Percentiles rank a stretch among this genome's conserved stretches.
Conservation (phyloP, 2,797 vertebrate genomes). For the Carcharodon carcharias region DNA sequence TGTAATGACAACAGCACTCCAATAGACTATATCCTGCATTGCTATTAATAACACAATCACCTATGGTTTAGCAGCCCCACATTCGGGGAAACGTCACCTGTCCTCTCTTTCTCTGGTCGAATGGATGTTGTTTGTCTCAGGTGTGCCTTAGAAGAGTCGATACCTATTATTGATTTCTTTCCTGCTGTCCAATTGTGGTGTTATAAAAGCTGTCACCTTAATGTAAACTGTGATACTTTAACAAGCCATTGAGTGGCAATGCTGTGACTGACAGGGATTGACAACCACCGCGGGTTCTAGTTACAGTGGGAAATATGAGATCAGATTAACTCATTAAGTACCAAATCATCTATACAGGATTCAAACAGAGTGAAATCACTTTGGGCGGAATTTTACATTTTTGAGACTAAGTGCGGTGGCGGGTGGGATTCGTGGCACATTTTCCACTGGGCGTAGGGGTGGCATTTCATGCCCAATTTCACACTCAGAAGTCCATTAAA, state of each 20-base stretch:
- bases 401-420: no score
- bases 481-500: no score
- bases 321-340: slow-evolving; percentile 21
- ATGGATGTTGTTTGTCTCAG: not conserved
- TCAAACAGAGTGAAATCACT: not conserved
- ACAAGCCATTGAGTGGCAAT: not conserved
- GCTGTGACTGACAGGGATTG: not conserved
- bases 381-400: no score
- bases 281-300: not conserved
- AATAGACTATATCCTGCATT: not conserved
- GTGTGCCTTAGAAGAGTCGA: not conserved
- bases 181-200: not conserved
- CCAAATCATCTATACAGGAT: not conserved
- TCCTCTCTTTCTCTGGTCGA: not conserved
- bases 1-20: not conserved
- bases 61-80: not conserved
- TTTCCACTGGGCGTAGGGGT: no score
- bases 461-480: no score
- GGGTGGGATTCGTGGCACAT: no score
- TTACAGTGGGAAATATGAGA: not conserved
- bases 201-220: not conserved
- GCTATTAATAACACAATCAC: not conserved
- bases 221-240: not conserved
- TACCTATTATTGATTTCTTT: not conserved
- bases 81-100: not conserved